Evolutionary conservation across 2,113 vertebrate species (phyloP), one percentile per base, ranked within the genome.

Genomic region (Aix galericulata): DNA sequence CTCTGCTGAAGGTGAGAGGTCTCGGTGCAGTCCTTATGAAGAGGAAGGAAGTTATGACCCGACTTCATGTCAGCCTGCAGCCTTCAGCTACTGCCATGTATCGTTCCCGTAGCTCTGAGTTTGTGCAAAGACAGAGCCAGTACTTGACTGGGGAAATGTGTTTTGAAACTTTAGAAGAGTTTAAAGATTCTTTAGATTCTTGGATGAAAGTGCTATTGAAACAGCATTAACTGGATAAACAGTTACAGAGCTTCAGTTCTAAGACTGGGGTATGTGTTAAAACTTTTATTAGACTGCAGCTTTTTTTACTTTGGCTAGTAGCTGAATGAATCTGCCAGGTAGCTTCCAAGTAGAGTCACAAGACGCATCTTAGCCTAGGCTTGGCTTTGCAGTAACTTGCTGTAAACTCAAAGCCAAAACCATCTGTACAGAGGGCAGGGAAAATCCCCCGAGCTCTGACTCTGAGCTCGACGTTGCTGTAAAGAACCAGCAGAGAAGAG

Each of bases 1-100:
- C 82, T 48, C 38, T 83, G 23, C 23, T 25, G 14, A 52, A 75
- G 31, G 62, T 85, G 52, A 38, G 72, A 72, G 46, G 23, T 76
- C 48, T 76, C 50, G 7, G 13, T 53, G 42, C 59, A 29, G 50
- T 52, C 78, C 38, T 81, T 84, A n/a, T 44, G 32, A n/a, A 83
- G 63, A 64, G 29, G 48, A 55, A 64, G 34, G 48, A 55, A 3
- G 13, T 56, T n/a, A 15, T 13, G 50, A 31, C n/a, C 13, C 17
- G 48, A 67, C 29, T 78, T 84, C 21, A 0, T 15, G 13, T 79
- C 36, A 44, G 31, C 55, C 42, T 15, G 50, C 64, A 74, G 38
- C 46, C 59, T 52, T 64, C 11, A 46, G 73, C 42, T 59, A 3
- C 62, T 5, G 8, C 2, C 0, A 12, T 1, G 4, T 40, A 5